These are phyloP conservation scores for Salarias fasciatus DNA, from an alignment of 2,797 vertebrate genomes.

Conservation along the genomic window DNA sequence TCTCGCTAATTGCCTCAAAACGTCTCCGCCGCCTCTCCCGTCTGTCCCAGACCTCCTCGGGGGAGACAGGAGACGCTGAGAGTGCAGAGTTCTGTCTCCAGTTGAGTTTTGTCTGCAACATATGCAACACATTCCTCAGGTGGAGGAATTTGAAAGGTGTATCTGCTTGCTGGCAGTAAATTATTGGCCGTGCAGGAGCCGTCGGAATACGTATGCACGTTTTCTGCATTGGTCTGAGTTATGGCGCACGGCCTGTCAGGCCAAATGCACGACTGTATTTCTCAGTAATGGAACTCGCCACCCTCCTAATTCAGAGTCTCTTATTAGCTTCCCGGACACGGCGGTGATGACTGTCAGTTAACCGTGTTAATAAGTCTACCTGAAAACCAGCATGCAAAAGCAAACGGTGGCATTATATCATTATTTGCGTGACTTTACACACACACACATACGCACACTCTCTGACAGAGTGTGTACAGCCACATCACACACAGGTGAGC, in stretches of 20 bases:
- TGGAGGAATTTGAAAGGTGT: conserved; percentile 38
- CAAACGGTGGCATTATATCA: conserved; percentile 52
- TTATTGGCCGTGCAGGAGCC: conserved; percentile 48
- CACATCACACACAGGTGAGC: conserved; percentile 29
- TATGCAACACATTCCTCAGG: conserved; percentile 42
- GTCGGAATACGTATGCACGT: conserved; percentile 30
- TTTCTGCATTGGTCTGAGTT: conserved; percentile 30
- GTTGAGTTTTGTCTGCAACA: conserved; percentile 25
- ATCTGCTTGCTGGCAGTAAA: conserved; percentile 37
- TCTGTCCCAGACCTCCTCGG: conserved; percentile 2
- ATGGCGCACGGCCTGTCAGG: conserved; percentile 8
- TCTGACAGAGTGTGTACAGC: conserved; percentile 6
- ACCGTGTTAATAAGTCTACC: too few relatives aligned
- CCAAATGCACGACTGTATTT: conserved; percentile 14
- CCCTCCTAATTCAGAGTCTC: background rate
- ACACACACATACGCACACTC: background rate
- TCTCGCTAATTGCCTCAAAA: conserved; percentile 63
- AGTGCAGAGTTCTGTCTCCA: conserved; percentile 3
- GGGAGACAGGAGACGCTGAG: conserved; percentile 27
- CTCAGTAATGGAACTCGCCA: conserved; percentile 7
- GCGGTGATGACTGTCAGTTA: too few relatives aligned
- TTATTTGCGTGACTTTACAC: conserved; percentile 9
- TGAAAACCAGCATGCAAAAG: conserved; percentile 45
- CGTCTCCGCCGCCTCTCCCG: conserved; percentile 9
- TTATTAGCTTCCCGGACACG: too few relatives aligned